Evolutionary conservation across 2,888 invertebrate genomes (phyloP).

Genomic region (Aplocera efformata): DNA sequence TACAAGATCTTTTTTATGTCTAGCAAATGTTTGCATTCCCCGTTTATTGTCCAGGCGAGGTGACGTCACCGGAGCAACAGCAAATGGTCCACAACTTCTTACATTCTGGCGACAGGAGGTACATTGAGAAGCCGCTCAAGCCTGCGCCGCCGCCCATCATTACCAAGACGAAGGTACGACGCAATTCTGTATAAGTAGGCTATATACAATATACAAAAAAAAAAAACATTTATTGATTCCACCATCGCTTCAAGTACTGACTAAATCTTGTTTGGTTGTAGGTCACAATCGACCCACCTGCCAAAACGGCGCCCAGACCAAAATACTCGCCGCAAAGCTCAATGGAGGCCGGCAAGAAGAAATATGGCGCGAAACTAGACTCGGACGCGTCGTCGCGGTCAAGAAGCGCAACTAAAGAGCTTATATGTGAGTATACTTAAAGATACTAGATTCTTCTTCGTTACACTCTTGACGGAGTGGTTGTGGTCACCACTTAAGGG

Average conservation of each 20-base stretch:
- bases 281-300: slow-evolving; percentile 74
- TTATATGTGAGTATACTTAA: slow-evolving; percentile 83
- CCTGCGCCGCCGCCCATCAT: slow-evolving; percentile 89
- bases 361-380: slow-evolving; percentile 81
- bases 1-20: too few relatives aligned
- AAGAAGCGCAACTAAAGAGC: slow-evolving; percentile 93
- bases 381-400: slow-evolving; percentile 92
- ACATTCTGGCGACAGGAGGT: slow-evolving; percentile 93
- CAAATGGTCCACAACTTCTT: slow-evolving; percentile 92
- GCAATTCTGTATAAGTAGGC: too few relatives aligned
- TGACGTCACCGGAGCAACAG: slow-evolving; percentile 89
- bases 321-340: slow-evolving; percentile 72
- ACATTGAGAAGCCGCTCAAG: slow-evolving; percentile 91
- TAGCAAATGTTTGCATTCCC: not conserved
- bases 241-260: too few relatives aligned
- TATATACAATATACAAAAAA: too few relatives aligned
- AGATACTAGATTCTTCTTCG: too few relatives aligned
- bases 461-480: too few relatives aligned
- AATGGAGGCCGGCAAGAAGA: slow-evolving; percentile 63
- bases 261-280: slow-evolving; percentile 31
- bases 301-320: slow-evolving; percentile 60
- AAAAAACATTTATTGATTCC: too few relatives aligned
- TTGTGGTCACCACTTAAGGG: too few relatives aligned
- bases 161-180: slow-evolving; percentile 75
- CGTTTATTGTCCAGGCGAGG: slow-evolving; percentile 79